A percentile compares a stretch with the other conserved stretches of the same genome.
Evolutionary conservation across 2,113 vertebrate genomes (phyloP).

Genomic region (Recurvirostra avosetta): DNA sequence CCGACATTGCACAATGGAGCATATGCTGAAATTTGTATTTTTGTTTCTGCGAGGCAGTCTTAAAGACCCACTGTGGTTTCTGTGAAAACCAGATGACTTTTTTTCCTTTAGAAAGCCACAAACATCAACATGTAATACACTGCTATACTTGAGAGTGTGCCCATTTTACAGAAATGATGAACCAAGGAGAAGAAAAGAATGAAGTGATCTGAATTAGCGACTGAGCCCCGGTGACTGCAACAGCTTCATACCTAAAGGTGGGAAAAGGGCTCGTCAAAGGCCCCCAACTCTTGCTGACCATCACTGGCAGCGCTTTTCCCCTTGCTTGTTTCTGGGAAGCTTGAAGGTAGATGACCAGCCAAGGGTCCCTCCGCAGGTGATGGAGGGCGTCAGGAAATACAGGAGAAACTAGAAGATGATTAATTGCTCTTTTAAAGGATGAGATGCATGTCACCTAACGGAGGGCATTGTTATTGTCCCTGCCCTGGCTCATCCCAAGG

Average conservation of each 20-base stretch:
- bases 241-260: accelerated
- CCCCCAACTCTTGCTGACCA: accelerated
- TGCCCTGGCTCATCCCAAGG: neutral
- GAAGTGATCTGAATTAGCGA: neutral
- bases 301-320: accelerated
- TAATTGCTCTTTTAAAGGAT: neutral
- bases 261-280: neutral
- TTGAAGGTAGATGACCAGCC: accelerated
- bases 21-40: neutral
- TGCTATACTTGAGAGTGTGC: accelerated
- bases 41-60: neutral
- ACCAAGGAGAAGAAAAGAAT: neutral
- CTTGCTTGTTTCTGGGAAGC: neutral
- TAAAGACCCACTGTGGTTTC: neutral
- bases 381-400: neutral
- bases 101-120: neutral
- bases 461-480: accelerated
- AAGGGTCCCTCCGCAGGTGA: accelerated
- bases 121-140: neutral
- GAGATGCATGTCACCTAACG: neutral
- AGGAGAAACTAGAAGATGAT: accelerated
- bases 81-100: neutral
- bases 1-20: neutral
- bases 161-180: neutral
- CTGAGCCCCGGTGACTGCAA: neutral